Evolutionary conservation across 2,797 vertebrate species (phyloP).

Genomic region (Parauchenoglanis ngamensis): DNA sequence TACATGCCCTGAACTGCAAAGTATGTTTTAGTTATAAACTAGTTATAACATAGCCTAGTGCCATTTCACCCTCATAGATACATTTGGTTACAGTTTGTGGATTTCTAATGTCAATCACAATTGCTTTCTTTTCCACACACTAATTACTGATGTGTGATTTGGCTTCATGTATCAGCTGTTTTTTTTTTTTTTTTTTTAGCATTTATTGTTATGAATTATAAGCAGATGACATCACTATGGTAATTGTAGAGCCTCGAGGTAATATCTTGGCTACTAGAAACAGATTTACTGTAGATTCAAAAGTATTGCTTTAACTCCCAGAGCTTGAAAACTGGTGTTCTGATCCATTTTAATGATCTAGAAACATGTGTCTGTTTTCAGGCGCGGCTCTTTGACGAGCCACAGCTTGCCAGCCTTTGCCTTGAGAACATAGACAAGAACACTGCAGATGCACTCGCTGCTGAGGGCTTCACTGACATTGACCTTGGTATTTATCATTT

Average conservation of each 20-base stretch:
- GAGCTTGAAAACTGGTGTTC: background rate
- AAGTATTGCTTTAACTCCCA: background rate
- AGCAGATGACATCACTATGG: background rate
- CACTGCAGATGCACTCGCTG: conserved; percentile 91
- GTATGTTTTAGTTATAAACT: background rate
- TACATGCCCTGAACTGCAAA: background rate
- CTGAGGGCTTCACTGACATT: conserved; percentile 96
- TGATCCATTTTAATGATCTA: background rate
- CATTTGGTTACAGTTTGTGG: background rate
- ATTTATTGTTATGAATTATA: background rate
- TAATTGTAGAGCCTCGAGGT: background rate
- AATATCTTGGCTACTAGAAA: background rate
- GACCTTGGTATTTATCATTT: conserved; percentile 84
- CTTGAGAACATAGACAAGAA: conserved; percentile 98
- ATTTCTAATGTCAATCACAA: background rate
- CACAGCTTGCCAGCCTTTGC: conserved; percentile 95
- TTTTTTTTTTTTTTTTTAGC: background rate
- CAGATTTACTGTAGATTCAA: background rate
- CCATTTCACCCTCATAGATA: background rate
- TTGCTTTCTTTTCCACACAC: background rate
- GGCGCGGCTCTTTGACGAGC: conserved; percentile 96
- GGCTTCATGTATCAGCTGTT: background rate
- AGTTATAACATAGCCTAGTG: background rate
- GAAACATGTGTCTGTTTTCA: conserved; percentile 59
- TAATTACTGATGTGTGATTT: background rate